These are phyloP conservation scores for Nomada ferruginata DNA, from an alignment of 2,888 invertebrate species.

Conservation along the genomic window DNA sequence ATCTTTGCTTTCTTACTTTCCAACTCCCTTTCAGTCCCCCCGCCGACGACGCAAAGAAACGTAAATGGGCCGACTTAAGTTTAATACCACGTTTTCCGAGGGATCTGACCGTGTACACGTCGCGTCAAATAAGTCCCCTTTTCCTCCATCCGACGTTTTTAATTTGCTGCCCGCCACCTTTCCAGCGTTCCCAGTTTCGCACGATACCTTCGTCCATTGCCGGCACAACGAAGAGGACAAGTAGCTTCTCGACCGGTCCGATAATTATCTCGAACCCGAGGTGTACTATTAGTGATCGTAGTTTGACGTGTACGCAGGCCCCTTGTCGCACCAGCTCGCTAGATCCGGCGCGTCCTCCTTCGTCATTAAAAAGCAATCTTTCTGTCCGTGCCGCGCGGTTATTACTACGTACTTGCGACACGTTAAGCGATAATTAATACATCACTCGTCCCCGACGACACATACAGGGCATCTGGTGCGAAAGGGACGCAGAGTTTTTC, in stretches of 20 bases:
- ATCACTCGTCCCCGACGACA: constrained; percentile 55
- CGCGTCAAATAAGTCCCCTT: constrained; percentile 61
- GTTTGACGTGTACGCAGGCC: constrained; percentile 73
- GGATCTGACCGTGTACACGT: constrained; percentile 15
- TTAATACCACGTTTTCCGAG: constrained; percentile 12
- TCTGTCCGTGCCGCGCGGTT: constrained; percentile 59
- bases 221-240: constrained; percentile 18
- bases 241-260: constrained; percentile 68
- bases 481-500: constrained; percentile 18
- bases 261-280: constrained; percentile 77
- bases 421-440: constrained; percentile 77
- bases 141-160: constrained; percentile 66
- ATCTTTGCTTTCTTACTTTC: constrained; percentile 21
- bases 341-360: constrained; percentile 57
- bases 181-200: constrained; percentile 8
- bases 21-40: background rate
- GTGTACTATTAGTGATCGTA: constrained; percentile 77
- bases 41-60: constrained; percentile 23
- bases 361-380: constrained; percentile 72
- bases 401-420: constrained; percentile 72
- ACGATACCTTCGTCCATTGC: background rate
- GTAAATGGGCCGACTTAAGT: constrained; percentile 42
- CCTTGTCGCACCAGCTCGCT: constrained; percentile 57
- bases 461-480: background rate
- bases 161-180: constrained; percentile 59